Conservation (phyloP, 2,888 invertebrate genomes). For the Clistopyga incitator region DNA sequence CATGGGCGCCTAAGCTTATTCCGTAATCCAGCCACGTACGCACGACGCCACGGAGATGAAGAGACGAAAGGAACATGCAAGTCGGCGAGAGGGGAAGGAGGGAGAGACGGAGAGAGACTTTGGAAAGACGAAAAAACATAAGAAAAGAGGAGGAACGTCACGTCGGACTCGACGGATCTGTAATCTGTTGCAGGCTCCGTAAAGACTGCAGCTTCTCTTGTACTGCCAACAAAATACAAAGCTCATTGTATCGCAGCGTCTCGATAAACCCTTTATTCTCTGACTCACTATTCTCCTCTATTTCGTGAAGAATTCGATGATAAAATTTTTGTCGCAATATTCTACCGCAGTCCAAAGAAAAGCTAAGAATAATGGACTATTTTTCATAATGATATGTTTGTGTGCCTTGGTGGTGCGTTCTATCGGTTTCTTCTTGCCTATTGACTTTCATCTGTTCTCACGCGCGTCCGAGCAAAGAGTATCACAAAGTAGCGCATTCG, state of each 20-base stretch:
- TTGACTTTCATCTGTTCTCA: constrained; percentile 31
- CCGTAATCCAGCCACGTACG: constrained; percentile 60
- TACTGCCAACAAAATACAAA: constrained; percentile 5
- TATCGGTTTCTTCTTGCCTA: constrained; percentile 18
- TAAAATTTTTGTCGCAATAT: too few relatives aligned
- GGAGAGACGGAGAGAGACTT: constrained; percentile 30
- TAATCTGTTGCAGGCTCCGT: constrained; percentile 46
- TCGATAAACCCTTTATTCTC: too few relatives aligned
- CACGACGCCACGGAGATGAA: constrained; percentile 51
- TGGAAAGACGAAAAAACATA: constrained; percentile 48
- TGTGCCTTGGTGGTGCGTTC: constrained; percentile 3
- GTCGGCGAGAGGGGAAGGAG: constrained; percentile 31
- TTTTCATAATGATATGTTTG: constrained; percentile 47
- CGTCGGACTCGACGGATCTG: constrained; percentile 37
- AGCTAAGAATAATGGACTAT: neutral
- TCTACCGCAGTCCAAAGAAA: too few relatives aligned
- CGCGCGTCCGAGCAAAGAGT: neutral
- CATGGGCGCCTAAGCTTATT: constrained; percentile 66
- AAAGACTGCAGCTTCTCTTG: constrained; percentile 10
- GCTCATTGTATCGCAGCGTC: neutral
- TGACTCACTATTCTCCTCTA: too few relatives aligned
- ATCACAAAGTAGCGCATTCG: constrained; percentile 37
- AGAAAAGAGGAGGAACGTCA: constrained; percentile 44
- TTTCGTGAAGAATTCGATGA: too few relatives aligned
- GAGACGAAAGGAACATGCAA: constrained; percentile 27